These are phyloP conservation scores for Pygocentrus nattereri DNA, from an alignment of 2,797 vertebrate species.

Conservation along the genomic window DNA sequence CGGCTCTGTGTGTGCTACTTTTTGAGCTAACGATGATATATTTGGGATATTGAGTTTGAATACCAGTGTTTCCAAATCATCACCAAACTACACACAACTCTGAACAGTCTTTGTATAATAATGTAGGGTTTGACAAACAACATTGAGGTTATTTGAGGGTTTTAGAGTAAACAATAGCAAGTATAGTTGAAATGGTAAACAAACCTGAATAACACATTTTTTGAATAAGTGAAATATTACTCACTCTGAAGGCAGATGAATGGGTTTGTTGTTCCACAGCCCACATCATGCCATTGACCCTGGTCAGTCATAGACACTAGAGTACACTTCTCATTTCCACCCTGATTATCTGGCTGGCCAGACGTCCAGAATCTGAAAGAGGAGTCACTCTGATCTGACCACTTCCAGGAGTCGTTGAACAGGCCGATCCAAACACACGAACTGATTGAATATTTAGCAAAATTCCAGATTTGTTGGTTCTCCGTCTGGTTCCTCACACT, in stretches of 20 bases:
- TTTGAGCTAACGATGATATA: too few relatives aligned
- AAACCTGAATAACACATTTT: not conserved
- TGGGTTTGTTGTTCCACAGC: not conserved
- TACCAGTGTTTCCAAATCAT: too few relatives aligned
- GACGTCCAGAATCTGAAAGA: conserved; percentile 21
- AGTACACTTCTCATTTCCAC: not conserved
- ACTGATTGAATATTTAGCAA: rapidly evolving
- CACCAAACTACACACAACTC: too few relatives aligned
- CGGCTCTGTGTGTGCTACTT: too few relatives aligned
- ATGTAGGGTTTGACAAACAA: too few relatives aligned
- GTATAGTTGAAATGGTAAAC: too few relatives aligned
- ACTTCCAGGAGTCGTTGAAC: conserved; percentile 31
- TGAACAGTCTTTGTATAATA: too few relatives aligned
- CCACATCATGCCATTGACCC: not conserved
- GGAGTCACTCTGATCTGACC: conserved; percentile 50
- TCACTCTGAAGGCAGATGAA: conserved; percentile 37
- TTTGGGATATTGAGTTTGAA: too few relatives aligned
- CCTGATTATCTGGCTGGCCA: not conserved
- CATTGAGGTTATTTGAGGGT: too few relatives aligned
- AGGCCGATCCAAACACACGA: conserved; percentile 12
- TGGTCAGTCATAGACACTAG: not conserved
- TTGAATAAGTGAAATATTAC: not conserved
- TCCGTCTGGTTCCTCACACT: not conserved
- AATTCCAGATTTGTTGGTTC: rapidly evolving
- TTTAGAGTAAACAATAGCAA: too few relatives aligned